Conservation (phyloP, 2,113 vertebrate species). For the Corythornis vintsioides region DNA sequence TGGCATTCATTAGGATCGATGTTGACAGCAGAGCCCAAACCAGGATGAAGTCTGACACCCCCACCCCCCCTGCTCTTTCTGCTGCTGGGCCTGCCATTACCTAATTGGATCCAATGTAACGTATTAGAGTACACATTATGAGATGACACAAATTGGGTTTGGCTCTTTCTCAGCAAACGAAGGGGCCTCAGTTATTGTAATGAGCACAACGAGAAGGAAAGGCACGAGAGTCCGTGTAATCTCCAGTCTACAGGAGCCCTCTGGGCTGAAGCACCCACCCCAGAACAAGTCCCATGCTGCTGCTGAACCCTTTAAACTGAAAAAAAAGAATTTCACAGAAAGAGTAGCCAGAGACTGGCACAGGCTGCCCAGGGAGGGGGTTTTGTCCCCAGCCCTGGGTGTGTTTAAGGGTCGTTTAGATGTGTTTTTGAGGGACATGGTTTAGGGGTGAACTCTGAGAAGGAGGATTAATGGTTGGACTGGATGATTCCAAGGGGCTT, state of each 20-base stretch:
- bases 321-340: no score
- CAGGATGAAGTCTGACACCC: background rate
- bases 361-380: no score
- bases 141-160: slow-evolving; percentile 48
- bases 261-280: background rate
- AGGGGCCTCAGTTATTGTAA: background rate
- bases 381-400: no score
- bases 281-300: accelerated
- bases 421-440: no score
- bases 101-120: slow-evolving; percentile 56
- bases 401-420: no score
- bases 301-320: background rate
- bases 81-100: slow-evolving; percentile 24
- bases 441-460: no score
- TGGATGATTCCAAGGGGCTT: no score
- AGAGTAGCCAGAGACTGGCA: no score
- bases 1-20: slow-evolving; percentile 14
- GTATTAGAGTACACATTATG: slow-evolving; percentile 16
- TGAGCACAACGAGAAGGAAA: background rate
- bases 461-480: no score
- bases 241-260: background rate
- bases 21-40: background rate
- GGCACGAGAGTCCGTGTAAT: background rate
- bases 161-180: background rate
- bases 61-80: background rate